These are phyloP conservation scores for Aphaenogaster ashmeadi DNA, from an alignment of 1,140 invertebrate genomes.

Conservation along the genomic window DNA sequence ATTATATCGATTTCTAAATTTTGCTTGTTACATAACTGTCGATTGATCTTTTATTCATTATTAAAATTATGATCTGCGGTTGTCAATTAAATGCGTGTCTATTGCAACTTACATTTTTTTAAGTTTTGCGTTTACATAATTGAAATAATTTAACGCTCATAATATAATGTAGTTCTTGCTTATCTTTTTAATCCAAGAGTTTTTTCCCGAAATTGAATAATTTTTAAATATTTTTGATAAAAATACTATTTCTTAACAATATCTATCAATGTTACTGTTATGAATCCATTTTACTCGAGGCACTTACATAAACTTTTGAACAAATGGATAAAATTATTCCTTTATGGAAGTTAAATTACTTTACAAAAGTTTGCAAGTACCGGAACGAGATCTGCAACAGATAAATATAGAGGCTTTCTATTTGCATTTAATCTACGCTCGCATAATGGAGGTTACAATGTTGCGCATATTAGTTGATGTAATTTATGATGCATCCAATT, in stretches of 20 bases:
- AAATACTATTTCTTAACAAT: constrained; percentile 47
- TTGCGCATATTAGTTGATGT: constrained; percentile 38
- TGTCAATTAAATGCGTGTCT: neutral
- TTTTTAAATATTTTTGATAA: constrained; percentile 64
- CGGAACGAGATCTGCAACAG: constrained; percentile 68
- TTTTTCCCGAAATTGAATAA: constrained; percentile 1
- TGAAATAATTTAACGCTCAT: neutral
- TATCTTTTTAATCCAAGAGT: neutral
- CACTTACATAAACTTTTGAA: constrained; percentile 71
- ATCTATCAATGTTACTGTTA: constrained; percentile 64
- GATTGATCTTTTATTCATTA: neutral
- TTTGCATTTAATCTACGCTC: constrained; percentile 72
- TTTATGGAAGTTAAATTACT: constrained; percentile 77
- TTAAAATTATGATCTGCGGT: neutral
- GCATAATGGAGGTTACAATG: constrained; percentile 32
- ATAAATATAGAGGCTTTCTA: constrained; percentile 58
- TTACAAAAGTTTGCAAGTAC: constrained; percentile 65
- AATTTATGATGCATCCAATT: constrained; percentile 48
- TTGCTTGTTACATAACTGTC: neutral
- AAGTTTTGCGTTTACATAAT: neutral
- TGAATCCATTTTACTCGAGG: constrained; percentile 53
- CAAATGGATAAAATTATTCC: constrained; percentile 78
- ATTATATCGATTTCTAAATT: neutral
- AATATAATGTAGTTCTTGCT: neutral
- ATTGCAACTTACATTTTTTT: neutral